Conservation (phyloP, 2,113 vertebrate genomes). For the Seriola aureovittata region DNA sequence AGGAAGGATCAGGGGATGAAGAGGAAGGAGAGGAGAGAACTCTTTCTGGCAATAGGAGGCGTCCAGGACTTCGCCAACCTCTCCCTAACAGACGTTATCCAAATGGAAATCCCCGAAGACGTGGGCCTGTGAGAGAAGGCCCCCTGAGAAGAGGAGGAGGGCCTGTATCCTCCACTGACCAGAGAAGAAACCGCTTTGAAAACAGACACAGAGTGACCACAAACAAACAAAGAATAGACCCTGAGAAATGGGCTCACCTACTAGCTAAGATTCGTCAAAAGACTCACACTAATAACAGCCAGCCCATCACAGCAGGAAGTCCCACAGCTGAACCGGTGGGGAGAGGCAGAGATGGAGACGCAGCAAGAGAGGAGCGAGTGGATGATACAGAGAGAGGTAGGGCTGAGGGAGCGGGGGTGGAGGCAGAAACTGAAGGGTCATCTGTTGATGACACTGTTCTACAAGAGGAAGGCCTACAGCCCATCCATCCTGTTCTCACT, state of each 20-base stretch:
- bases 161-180: slow-evolving; percentile 66
- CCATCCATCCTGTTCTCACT: slow-evolving; percentile 48
- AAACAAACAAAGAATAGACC: slow-evolving; percentile 90
- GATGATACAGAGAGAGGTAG: slow-evolving; percentile 18
- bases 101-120: slow-evolving; percentile 47
- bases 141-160: slow-evolving; percentile 46
- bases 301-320: slow-evolving; percentile 43
- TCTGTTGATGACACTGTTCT: slow-evolving; percentile 80
- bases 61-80: slow-evolving; percentile 12
- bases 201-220: slow-evolving; percentile 86
- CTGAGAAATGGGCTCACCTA: slow-evolving; percentile 92
- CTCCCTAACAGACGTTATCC: slow-evolving; percentile 43
- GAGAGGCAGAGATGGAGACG: slow-evolving; percentile 8
- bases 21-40: slow-evolving; percentile 77
- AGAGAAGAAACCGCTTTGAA: slow-evolving; percentile 85
- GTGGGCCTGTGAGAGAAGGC: slow-evolving; percentile 52
- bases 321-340: slow-evolving; percentile 25
- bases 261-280: slow-evolving; percentile 92
- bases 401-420: background rate
- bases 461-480: slow-evolving; percentile 75
- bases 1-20: slow-evolving; percentile 87
- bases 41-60: slow-evolving; percentile 18
- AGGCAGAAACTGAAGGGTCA: slow-evolving; percentile 80
- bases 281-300: slow-evolving; percentile 71
- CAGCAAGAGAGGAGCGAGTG: slow-evolving; percentile 11